These are phyloP conservation scores for Drosophila tropicalis DNA, from an alignment of 1,140 invertebrate species.

Conservation along the genomic window DNA sequence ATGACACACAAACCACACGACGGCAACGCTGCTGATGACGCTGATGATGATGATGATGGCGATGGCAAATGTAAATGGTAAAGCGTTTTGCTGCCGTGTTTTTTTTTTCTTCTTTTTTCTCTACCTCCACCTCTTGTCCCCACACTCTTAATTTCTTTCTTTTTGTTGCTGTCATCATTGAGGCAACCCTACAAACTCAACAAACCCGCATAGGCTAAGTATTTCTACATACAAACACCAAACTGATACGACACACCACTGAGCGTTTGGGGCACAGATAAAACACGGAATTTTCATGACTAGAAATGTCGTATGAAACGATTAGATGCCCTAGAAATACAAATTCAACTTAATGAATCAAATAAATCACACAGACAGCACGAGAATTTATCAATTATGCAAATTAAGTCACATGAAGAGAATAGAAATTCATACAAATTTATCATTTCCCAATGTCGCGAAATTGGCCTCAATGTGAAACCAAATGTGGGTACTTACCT, in stretches of 20 bases:
- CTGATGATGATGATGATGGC: slow-evolving; percentile 34
- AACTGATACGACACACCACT: slow-evolving; percentile 15
- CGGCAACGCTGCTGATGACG: slow-evolving; percentile 43
- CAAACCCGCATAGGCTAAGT: slow-evolving; percentile 46
- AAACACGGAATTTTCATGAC: not conserved
- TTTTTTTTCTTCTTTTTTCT: not conserved
- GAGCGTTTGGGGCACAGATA: slow-evolving; percentile 11
- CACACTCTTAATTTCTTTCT: not conserved
- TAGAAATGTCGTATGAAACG: not conserved
- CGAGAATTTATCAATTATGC: slow-evolving; percentile 6
- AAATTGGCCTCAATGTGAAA: not conserved
- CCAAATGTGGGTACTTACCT: not conserved
- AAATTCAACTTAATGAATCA: not conserved
- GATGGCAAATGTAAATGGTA: slow-evolving; percentile 44
- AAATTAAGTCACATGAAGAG: slow-evolving; percentile 1
- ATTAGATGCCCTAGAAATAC: slow-evolving; percentile 2
- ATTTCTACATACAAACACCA: not conserved
- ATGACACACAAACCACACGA: slow-evolving; percentile 78
- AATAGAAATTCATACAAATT: not conserved
- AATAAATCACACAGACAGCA: slow-evolving; percentile 4
- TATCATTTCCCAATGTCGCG: not conserved
- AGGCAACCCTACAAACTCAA: slow-evolving; percentile 37
- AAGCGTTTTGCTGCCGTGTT: slow-evolving; percentile 40
- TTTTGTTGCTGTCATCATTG: slow-evolving; percentile 41
- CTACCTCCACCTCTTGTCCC: not conserved